phyloP scores from a whole-genome alignment of 2,113 vertebrate genomes.

The Sterna hirundo region DNA sequence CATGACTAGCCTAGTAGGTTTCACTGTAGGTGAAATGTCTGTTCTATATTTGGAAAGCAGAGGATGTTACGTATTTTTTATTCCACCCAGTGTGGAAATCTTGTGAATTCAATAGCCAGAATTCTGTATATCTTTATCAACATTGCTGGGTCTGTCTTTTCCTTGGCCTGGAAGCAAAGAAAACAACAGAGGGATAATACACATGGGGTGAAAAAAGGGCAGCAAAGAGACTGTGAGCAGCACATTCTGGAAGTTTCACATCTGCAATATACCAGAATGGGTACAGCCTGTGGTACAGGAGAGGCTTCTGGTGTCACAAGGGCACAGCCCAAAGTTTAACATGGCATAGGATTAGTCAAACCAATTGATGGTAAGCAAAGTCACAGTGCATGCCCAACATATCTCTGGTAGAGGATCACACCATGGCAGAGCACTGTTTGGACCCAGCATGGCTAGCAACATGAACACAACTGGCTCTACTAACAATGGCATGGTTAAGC shows the following conservation, averaged over 20 bases:
- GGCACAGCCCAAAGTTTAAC: background rate
- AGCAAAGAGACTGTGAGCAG: background rate
- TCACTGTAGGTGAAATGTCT: conserved; percentile 21
- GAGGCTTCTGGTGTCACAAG: background rate
- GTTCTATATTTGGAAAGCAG: conserved; percentile 8
- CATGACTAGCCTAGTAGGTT: background rate
- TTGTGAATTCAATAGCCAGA: background rate
- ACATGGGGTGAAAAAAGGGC: background rate
- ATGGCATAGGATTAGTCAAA: background rate
- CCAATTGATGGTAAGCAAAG: background rate
- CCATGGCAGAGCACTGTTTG: background rate
- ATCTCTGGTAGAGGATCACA: background rate
- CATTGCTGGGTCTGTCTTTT: background rate
- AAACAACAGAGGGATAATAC: background rate
- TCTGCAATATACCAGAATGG: background rate
- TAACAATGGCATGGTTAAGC: background rate
- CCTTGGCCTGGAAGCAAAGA: background rate
- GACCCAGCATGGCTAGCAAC: background rate
- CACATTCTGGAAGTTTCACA: background rate
- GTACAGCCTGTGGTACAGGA: background rate
- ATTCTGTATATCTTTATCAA: background rate
- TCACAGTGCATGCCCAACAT: background rate
- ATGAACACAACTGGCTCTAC: accelerated
- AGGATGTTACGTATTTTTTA: background rate
- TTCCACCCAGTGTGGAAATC: conserved; percentile 13